These are phyloP conservation scores for Actinia tenebrosa DNA, from an alignment of 64 coral and sea anemone genomes.

Conservation along the genomic window DNA sequence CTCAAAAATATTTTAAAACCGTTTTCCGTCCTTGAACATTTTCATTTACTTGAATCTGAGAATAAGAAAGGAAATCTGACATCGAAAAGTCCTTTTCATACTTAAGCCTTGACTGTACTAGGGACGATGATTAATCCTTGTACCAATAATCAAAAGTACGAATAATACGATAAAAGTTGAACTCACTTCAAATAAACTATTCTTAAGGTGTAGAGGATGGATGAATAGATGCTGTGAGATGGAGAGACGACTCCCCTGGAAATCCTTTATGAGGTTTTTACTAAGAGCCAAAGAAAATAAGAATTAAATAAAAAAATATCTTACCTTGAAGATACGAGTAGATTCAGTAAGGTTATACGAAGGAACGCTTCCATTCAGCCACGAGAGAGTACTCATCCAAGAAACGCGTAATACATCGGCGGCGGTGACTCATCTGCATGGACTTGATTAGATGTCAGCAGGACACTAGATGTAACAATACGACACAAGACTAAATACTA, in stretches of 20 bases:
- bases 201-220: neutral
- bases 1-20: neutral
- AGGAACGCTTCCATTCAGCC: neutral
- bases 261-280: neutral
- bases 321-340: neutral
- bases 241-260: neutral
- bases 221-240: neutral
- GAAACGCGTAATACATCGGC: neutral
- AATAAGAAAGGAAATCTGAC: neutral
- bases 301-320: neutral
- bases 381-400: neutral
- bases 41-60: neutral
- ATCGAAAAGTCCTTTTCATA: neutral
- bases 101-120: neutral
- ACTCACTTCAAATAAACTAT: neutral
- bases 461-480: conserved; percentile 1
- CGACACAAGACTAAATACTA: conserved; percentile 1
- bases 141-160: neutral
- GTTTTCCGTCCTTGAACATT: neutral
- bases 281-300: neutral
- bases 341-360: neutral
- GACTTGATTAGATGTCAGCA: conserved; percentile 6
- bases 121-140: neutral
- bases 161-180: neutral
- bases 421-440: neutral